Conservation (phyloP, 2,888 invertebrate species). For the Cancer borealis region DNA sequence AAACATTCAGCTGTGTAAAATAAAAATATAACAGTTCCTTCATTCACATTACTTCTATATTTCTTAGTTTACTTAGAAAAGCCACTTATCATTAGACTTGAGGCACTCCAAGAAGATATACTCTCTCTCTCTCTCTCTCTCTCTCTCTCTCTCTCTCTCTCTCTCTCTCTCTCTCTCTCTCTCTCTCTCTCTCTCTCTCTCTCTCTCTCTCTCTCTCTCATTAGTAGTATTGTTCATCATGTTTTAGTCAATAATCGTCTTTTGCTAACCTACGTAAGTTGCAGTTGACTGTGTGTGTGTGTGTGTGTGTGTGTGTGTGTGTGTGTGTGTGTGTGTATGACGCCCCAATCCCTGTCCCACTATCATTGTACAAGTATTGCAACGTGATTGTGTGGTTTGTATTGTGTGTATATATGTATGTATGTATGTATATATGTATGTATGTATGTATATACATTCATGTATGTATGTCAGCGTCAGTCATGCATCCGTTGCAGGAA, state of each 20-base stretch:
- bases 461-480: background rate
- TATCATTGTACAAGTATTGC: background rate
- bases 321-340: conserved; percentile 52
- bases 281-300: background rate
- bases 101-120: background rate
- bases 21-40: background rate
- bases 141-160: conserved; percentile 47
- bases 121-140: background rate
- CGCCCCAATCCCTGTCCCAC: background rate
- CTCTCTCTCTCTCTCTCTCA: conserved; percentile 59
- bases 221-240: background rate
- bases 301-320: conserved; percentile 54
- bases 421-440: conserved; percentile 61
- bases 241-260: background rate
- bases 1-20: background rate
- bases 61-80: background rate
- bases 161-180: conserved; percentile 57
- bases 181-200: conserved; percentile 58
- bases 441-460: conserved; percentile 63
- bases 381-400: background rate
- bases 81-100: background rate
- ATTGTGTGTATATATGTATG: conserved; percentile 52
- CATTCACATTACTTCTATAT: background rate
- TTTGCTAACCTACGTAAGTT: background rate
- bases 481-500: background rate